Base-by-base conservation (phyloP, 2,888 invertebrate species). In the Limnephilus rhombicus region DNA sequence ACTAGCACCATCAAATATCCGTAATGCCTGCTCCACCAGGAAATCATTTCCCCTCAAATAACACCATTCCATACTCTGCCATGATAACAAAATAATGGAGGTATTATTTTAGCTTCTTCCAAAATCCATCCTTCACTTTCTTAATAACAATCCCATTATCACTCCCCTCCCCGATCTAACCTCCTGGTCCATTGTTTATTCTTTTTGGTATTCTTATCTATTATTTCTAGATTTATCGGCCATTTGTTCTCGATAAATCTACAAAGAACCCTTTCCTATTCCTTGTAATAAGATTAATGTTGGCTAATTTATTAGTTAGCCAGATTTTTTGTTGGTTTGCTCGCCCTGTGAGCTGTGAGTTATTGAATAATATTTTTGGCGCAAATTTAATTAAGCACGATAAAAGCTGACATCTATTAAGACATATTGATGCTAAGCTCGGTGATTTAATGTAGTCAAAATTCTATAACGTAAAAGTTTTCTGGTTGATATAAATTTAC, bases 71-170 rank as follows among this genome's bases (percentile, higher is more conserved):
- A 68, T 68, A 68, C 68, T 68, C 68, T 18, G 24, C 24, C n/a
- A n/a, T n/a, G n/a, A 68, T 68, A 68, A 68, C 68, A 68, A 68
- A 68, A 68, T 68, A 68, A 68, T 24, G 68, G 68, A 86, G 5
- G 24, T 86, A 86, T 86, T 86, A 86, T 86, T 86, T 86, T 45
- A 49, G 86, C 37, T 87, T 53, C 24, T 53, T 68, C 53, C 87
- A 34, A n/a, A 68, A 53, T 87, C 31, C 87, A 68, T 68, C 68
- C 53, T 87, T 87, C 87, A 34, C 34, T 87, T 87, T 87, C 68
- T 87, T 87, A 87, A 87, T 87, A 87, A 87, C 87, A 87, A 53
- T 87, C 34, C 87, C 53, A 87, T 87, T 87, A 87, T 87, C 87
- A 87, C 87, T 31, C 53, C 68, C 87, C 53, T 31, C 24, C n/a